Percentiles rank a stretch among this genome's conserved stretches.
Conservation (phyloP, 2,113 vertebrate species). For the Pelecanus crispus region DNA sequence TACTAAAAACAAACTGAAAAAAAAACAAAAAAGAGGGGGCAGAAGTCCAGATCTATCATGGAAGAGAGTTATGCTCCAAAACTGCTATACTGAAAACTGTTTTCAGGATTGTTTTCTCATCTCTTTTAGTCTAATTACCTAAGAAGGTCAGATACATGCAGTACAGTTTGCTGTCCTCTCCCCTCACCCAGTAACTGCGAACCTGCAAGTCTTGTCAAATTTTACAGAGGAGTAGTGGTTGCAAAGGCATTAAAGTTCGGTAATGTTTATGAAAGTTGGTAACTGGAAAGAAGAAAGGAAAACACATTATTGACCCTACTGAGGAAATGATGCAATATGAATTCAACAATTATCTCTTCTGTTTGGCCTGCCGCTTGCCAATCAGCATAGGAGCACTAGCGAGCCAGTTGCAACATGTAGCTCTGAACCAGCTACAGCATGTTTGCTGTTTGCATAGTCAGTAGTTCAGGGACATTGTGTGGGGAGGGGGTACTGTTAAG, state of each 20-base stretch:
- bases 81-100: neutral
- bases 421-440: neutral
- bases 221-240: neutral
- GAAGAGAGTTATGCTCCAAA: neutral
- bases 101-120: neutral
- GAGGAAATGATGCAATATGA: neutral
- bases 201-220: neutral
- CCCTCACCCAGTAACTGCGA: neutral
- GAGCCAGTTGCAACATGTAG: neutral
- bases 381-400: neutral
- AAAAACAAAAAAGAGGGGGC: accelerated
- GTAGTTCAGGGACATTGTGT: neutral
- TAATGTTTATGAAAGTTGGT: neutral
- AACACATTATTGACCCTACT: neutral
- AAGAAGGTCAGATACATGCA: neutral
- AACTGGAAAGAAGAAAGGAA: neutral
- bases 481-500: neutral
- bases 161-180: neutral
- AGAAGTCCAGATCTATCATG: neutral
- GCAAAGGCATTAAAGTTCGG: neutral
- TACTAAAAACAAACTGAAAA: neutral
- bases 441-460: neutral
- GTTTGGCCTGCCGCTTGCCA: neutral
- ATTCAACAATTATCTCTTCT: neutral
- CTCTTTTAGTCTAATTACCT: neutral